Evolutionary conservation across 2,113 vertebrate species (phyloP).

Genomic region (Toxotes chatareus): DNA sequence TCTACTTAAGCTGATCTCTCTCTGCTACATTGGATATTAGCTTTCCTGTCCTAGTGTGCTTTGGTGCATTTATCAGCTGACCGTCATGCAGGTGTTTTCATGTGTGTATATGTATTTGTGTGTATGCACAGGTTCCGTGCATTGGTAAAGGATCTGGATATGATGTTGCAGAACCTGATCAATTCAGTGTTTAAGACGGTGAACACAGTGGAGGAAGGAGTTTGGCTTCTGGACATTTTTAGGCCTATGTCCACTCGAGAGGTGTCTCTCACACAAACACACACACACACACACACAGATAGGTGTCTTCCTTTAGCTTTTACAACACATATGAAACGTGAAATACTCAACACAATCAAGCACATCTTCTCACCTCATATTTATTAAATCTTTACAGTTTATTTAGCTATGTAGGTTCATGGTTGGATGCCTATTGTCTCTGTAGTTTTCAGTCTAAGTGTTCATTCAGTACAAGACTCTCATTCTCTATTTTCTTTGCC

Average conservation of each 20-base stretch:
- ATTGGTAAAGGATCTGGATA: constrained; percentile 61
- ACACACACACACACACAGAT: not conserved
- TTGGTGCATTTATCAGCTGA: not conserved
- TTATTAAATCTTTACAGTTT: not conserved
- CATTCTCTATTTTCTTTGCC: not conserved
- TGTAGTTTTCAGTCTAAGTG: not conserved
- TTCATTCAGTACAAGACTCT: not conserved
- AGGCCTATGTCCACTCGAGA: constrained; percentile 85
- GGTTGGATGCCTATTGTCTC: not conserved
- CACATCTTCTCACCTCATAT: not conserved
- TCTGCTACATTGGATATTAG: not conserved
- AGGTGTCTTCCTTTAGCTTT: not conserved
- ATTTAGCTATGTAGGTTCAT: not conserved
- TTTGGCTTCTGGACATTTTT: constrained; percentile 87
- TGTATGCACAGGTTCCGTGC: constrained; percentile 58
- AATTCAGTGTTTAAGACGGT: constrained; percentile 84
- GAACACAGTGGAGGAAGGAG: constrained; percentile 84
- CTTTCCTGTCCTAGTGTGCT: not conserved
- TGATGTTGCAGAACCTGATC: constrained; percentile 88
- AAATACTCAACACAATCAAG: not conserved
- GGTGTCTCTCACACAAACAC: constrained; percentile 74
- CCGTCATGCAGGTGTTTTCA: not conserved
- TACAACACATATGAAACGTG: not conserved
- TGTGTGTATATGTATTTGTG: not conserved
- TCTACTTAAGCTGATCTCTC: not conserved